Conservation (phyloP, 2,797 vertebrate genomes). For the Spondyliosoma cantharus region DNA sequence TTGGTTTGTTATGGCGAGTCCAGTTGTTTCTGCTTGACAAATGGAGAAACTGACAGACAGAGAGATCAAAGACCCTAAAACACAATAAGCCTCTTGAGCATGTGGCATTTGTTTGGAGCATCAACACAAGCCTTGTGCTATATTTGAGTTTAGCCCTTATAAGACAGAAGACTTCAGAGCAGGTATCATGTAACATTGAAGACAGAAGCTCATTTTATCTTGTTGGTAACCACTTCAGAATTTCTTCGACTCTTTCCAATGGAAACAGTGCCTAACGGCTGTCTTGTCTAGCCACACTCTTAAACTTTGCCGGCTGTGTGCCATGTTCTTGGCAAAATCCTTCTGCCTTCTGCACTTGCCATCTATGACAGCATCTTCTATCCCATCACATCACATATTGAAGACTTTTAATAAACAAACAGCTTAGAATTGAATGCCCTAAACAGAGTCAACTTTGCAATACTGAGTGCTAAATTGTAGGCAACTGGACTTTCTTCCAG, state of each 20-base stretch:
- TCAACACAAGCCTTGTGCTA: constrained; percentile 70
- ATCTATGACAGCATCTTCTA: constrained; percentile 4
- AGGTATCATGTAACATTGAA: constrained; percentile 74
- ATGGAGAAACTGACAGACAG: constrained; percentile 68
- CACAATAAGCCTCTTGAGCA: constrained; percentile 81
- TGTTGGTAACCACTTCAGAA: constrained; percentile 74
- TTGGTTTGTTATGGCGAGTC: constrained; percentile 64
- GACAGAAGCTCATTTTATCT: constrained; percentile 77
- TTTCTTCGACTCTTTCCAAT: constrained; percentile 63
- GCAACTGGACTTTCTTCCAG: no score
- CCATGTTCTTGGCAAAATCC: constrained; percentile 17
- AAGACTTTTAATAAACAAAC: neutral
- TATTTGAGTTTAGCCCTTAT: constrained; percentile 83
- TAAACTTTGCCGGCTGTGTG: constrained; percentile 15
- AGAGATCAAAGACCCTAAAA: constrained; percentile 78
- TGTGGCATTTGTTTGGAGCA: constrained; percentile 72
- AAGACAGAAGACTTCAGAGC: constrained; percentile 74
- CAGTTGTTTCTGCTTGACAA: constrained; percentile 76
- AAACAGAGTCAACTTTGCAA: neutral
- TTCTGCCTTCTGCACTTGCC: neutral
- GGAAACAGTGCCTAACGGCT: constrained; percentile 47
- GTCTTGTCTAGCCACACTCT: constrained; percentile 10
- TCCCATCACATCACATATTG: neutral
- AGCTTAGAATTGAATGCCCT: neutral
- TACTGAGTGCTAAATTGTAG: no score